phyloP scores from a whole-genome alignment of 2,888 invertebrate genomes.

The Antitype chi region DNA sequence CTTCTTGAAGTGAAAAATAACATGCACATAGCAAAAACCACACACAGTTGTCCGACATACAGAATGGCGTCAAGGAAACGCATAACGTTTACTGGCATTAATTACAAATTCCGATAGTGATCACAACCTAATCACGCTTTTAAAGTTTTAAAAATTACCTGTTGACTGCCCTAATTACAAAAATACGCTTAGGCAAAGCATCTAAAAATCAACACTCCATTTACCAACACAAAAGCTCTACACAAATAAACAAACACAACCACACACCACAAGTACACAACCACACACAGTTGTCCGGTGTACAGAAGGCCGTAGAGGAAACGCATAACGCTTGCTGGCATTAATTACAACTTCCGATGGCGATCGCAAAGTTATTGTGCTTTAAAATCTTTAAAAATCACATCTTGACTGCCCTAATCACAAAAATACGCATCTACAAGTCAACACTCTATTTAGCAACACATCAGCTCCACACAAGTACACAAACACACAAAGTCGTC shows the following conservation, averaged over 20 bases:
- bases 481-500: neutral
- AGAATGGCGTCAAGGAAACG: conserved; percentile 74
- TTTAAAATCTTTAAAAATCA: no score
- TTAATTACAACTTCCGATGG: conserved; percentile 82
- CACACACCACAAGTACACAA: no score
- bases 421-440: neutral
- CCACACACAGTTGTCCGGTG: neutral
- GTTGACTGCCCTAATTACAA: neutral
- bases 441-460: no score
- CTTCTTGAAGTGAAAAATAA: no score
- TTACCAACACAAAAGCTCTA: neutral
- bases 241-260: neutral
- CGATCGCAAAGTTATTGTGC: conserved; percentile 75
- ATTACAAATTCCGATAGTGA: conserved; percentile 80
- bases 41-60: conserved; percentile 13
- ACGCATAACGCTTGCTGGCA: conserved; percentile 79
- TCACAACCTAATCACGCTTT: conserved; percentile 74
- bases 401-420: neutral
- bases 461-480: neutral
- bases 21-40: no score
- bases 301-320: conserved; percentile 71
- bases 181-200: neutral
- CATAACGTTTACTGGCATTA: conserved; percentile 81
- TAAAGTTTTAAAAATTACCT: neutral
- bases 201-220: neutral